phyloP scores from a whole-genome alignment of 2,888 invertebrate genomes.

The Lepidochitona cinerea region DNA sequence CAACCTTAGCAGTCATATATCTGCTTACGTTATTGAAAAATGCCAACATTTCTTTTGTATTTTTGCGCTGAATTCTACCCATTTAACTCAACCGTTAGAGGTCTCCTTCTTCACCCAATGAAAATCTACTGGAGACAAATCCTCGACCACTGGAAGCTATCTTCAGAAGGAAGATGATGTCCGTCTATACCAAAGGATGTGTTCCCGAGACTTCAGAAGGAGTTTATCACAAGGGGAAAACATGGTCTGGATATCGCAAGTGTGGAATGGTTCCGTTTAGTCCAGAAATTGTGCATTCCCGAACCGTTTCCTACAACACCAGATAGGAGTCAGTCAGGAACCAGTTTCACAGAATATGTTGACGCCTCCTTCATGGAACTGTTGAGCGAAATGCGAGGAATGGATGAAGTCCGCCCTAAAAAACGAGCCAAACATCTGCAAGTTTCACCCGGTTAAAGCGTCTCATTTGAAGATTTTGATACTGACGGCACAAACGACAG shows the following conservation, averaged over 20 bases:
- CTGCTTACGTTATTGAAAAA: constrained; percentile 44
- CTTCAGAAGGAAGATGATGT: not conserved
- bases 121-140: too few relatives aligned
- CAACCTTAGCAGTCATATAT: constrained; percentile 52
- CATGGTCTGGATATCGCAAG: not conserved
- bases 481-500: too few relatives aligned
- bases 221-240: not conserved
- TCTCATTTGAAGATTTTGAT: not conserved
- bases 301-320: too few relatives aligned
- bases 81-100: constrained; percentile 32
- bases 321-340: not conserved
- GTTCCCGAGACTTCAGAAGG: not conserved
- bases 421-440: not conserved
- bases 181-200: not conserved
- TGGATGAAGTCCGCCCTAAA: not conserved
- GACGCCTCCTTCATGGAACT: not conserved
- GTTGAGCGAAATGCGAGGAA: not conserved
- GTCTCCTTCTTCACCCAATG: constrained; percentile 24
- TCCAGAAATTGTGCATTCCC: not conserved
- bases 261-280: not conserved
- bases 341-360: not conserved
- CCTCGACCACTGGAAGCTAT: too few relatives aligned
- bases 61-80: constrained; percentile 49
- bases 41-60: constrained; percentile 62
- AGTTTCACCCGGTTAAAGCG: not conserved